phyloP scores from a whole-genome alignment of 2,113 vertebrate genomes.

The Apteryx owenii region DNA sequence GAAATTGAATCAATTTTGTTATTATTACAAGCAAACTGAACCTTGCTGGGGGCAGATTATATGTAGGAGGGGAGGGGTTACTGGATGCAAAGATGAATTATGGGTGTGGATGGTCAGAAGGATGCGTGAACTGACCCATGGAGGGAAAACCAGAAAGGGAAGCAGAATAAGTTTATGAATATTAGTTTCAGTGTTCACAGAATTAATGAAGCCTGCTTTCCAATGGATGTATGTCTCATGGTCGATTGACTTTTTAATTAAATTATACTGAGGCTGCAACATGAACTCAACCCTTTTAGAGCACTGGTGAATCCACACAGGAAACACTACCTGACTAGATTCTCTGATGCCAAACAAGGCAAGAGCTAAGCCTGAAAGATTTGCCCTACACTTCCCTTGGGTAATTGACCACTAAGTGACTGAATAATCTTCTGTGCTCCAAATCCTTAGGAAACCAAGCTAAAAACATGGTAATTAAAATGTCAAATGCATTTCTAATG shows the following conservation, averaged over 20 bases:
- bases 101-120: neutral
- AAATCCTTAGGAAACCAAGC: neutral
- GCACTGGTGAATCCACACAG: neutral
- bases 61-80: neutral
- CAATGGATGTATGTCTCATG: neutral
- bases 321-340: neutral
- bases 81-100: neutral
- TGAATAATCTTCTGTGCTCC: neutral
- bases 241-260: neutral
- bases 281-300: neutral
- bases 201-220: constrained; percentile 12
- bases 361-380: neutral
- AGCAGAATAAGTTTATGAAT: constrained; percentile 18
- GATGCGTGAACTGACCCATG: neutral
- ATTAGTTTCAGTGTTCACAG: neutral
- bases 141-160: neutral
- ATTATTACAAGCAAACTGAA: neutral
- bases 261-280: neutral
- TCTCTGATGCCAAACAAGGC: neutral
- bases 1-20: neutral
- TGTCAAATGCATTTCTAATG: neutral
- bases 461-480: neutral
- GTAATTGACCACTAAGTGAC: neutral
- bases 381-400: neutral
- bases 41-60: neutral